A percentile compares a stretch with the other conserved stretches of the same genome.
Conservation (phyloP, 2,888 invertebrate species). For the Drosophila quinaria region DNA sequence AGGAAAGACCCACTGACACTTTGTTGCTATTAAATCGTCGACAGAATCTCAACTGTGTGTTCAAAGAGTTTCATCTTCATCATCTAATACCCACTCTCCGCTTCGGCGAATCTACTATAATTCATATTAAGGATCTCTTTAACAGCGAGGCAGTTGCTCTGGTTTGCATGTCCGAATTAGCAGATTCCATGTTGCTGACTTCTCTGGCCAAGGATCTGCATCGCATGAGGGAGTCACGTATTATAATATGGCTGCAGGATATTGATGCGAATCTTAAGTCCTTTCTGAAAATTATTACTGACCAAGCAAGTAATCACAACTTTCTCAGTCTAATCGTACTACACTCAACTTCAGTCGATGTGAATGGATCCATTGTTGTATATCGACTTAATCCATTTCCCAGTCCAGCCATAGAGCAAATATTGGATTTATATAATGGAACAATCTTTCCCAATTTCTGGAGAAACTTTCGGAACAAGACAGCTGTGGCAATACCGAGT, state of each 20-base stretch:
- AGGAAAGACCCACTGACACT: neutral
- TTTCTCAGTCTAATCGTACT: slow-evolving; percentile 26
- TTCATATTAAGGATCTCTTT: neutral
- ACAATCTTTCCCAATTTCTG: neutral
- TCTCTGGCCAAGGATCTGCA: slow-evolving; percentile 13
- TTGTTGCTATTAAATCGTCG: neutral
- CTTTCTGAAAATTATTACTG: neutral
- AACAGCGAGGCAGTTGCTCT: slow-evolving; percentile 12
- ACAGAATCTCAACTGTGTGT: neutral
- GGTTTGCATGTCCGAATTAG: slow-evolving; percentile 28
- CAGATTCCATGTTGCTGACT: slow-evolving; percentile 17
- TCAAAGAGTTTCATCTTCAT: neutral
- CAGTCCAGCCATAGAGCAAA: neutral
- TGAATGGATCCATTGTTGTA: neutral
- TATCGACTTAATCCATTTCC: slow-evolving; percentile 34
- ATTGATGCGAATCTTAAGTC: neutral
- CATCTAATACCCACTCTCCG: slow-evolving; percentile 13
- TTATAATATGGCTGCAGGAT: slow-evolving; percentile 30
- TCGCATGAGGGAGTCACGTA: slow-evolving; percentile 19
- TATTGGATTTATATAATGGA: rapidly evolving
- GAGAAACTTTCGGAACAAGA: slow-evolving; percentile 20
- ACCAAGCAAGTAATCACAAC: neutral
- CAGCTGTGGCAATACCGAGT: neutral
- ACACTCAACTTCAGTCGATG: neutral
- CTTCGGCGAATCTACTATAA: neutral